Conservation (phyloP, 2,888 invertebrate genomes). For the Andrena flavipes region DNA sequence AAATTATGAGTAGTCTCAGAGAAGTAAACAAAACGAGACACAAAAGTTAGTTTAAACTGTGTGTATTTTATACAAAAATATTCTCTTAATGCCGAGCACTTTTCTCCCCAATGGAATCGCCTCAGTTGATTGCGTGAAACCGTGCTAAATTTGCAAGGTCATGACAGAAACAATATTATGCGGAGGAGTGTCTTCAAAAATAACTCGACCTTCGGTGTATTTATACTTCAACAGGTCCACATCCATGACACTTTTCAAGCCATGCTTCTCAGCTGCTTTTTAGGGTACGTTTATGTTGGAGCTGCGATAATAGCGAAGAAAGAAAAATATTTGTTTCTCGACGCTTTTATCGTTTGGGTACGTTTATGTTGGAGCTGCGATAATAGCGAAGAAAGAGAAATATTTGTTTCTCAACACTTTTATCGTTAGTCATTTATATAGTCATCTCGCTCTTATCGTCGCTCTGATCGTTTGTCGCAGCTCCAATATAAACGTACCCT, state of each 20-base stretch:
- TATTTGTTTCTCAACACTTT: too few species aligned
- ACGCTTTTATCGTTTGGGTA: too few species aligned
- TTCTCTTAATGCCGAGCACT: background rate
- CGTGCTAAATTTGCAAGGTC: slow-evolving; percentile 7
- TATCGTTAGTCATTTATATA: too few species aligned
- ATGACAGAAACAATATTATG: slow-evolving; percentile 46
- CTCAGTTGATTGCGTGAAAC: background rate
- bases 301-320: too few species aligned
- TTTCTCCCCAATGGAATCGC: background rate
- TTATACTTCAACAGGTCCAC: slow-evolving; percentile 42
- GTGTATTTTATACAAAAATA: background rate
- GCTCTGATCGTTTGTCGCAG: too few species aligned
- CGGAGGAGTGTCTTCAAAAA: slow-evolving; percentile 47
- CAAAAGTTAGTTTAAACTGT: background rate
- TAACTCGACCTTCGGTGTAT: background rate
- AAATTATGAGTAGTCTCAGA: background rate
- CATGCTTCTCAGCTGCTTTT: slow-evolving; percentile 8
- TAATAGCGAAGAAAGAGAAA: too few species aligned
- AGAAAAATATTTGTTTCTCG: too few species aligned
- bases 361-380: too few species aligned
- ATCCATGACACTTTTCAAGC: slow-evolving; percentile 24
- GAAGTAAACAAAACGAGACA: background rate
- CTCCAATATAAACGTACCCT: too few species aligned
- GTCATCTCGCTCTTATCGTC: too few species aligned
- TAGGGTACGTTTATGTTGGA: too few species aligned